Percentiles rank a stretch among this genome's conserved stretches.
These are phyloP conservation scores for Heterodera filipjevi DNA, from an alignment of 2,888 invertebrate species.

Conservation along the genomic window DNA sequence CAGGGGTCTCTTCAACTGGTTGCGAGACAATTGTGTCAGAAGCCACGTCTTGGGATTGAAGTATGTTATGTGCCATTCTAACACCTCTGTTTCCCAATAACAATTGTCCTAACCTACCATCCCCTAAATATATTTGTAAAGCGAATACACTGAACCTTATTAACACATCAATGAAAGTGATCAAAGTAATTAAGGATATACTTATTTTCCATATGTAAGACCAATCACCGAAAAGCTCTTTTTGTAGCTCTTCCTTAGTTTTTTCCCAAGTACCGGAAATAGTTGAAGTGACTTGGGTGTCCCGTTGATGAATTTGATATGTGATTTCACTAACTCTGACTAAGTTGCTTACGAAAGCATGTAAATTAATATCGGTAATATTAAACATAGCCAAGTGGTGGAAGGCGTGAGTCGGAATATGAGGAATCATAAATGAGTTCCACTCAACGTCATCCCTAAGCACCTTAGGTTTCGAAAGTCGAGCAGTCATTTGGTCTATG, in stretches of 20 bases:
- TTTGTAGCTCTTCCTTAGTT: not conserved
- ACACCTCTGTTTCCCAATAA: not conserved
- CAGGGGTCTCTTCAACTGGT: not conserved
- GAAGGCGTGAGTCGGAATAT: not conserved
- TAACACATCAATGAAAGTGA: not conserved
- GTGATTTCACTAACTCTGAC: not conserved
- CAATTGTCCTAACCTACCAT: not conserved
- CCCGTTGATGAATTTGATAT: conserved; percentile 7
- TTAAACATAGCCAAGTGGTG: conserved; percentile 8
- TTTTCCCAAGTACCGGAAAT: not conserved
- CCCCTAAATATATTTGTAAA: not conserved
- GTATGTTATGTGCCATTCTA: not conserved
- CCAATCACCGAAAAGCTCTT: conserved; percentile 9
- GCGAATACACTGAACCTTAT: not conserved
- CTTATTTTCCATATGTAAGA: not conserved
- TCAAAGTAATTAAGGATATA: not conserved
- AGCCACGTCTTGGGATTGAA: not conserved
- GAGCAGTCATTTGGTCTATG: not conserved
- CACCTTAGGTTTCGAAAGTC: not conserved
- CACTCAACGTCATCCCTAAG: not conserved
- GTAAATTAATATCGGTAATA: not conserved
- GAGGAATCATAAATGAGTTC: not conserved
- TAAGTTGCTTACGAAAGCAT: not conserved
- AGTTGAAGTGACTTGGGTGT: not conserved
- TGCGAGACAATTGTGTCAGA: not conserved